phyloP scores from a whole-genome alignment of 1,140 invertebrate species.

The Drosophila bocqueti region DNA sequence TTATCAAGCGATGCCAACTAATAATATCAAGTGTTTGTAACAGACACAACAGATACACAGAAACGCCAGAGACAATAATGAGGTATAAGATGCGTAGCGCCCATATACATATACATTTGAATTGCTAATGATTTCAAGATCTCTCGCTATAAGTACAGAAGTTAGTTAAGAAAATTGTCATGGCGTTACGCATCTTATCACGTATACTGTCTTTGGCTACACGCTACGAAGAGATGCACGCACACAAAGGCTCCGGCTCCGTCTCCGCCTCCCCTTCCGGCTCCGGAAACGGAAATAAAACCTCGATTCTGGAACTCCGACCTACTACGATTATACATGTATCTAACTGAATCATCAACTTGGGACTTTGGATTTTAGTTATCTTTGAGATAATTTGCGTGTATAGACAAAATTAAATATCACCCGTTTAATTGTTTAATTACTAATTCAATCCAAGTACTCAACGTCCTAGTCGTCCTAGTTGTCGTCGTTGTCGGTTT shows the following conservation, averaged over 20 bases:
- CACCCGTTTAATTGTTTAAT: constrained; percentile 76
- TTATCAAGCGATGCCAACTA: constrained; percentile 82
- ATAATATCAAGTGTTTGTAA: constrained; percentile 67
- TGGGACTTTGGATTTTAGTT: constrained; percentile 39
- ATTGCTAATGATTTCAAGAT: neutral
- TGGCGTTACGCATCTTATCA: neutral
- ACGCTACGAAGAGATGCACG: constrained; percentile 31
- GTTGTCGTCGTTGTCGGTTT: constrained; percentile 13
- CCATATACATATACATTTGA: fast-evolving
- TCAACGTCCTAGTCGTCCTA: constrained; percentile 10
- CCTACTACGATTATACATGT: constrained; percentile 16
- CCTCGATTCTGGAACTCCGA: constrained; percentile 17
- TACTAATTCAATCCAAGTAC: constrained; percentile 64
- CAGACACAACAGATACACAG: constrained; percentile 63
- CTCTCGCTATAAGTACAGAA: neutral
- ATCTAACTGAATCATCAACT: constrained; percentile 29
- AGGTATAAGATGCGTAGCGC: neutral
- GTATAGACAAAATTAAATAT: constrained; percentile 75
- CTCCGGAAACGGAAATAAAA: constrained; percentile 20
- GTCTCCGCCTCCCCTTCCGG: neutral
- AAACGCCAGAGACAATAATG: neutral
- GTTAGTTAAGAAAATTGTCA: neutral
- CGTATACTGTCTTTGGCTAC: neutral
- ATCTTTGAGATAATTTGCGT: constrained; percentile 63
- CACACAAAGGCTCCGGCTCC: constrained; percentile 31